Evolutionary conservation across 64 coral and sea anemone genomes (phyloP), one percentile per base, ranked within the genome.

Genomic region (Montipora foliosa): DNA sequence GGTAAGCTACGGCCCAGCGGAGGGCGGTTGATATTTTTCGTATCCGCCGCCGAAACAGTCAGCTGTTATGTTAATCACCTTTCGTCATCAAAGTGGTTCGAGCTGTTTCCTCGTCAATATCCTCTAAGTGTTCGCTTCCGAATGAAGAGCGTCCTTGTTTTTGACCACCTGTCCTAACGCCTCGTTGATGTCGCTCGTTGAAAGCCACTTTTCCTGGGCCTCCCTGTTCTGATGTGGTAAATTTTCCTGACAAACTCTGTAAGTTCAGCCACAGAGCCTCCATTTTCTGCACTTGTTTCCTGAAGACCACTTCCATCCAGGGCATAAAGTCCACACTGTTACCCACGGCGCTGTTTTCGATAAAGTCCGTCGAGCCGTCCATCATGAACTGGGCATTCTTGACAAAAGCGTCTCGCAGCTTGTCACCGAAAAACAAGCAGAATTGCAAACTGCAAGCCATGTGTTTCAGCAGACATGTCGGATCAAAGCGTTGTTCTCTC

Each of bases 281-380:
- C 19, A 97, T 71, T 48, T 97, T 92, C 46, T 89, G 47, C 24
- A 97, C 93, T 77, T 97, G 93, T 75, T 92, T 97, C 64, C 91
- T 94, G 73, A 97, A 97, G 13, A 97, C 88, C 46, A 53, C 88
- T 53, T 97, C 87, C 77, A 97, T 79, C 96, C 96, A 97, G 5
- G 96, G 96, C 96, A 97, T 97, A 68, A 97, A 97, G 52, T 97
- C 96, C 21, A 97, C 96, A 14, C 84, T 86, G 51, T 97, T 97
- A 10, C 96, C 96, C 51, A 95, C 96, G 15, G 96, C 96, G 60
- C 96, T 97, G 79, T 74, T 87, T 53, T 97, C 96, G 24, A 97
- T 88, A 13, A 97, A 97, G 58, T 92, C 96, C 47, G 96, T 97
- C 5, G 96, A 97, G 73, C 79, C 76, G 52, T 90, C 67, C 96